Percentiles rank a stretch among this genome's conserved stretches.
Conservation (phyloP, 2,888 invertebrate species). For the Calameuta filiformis region DNA sequence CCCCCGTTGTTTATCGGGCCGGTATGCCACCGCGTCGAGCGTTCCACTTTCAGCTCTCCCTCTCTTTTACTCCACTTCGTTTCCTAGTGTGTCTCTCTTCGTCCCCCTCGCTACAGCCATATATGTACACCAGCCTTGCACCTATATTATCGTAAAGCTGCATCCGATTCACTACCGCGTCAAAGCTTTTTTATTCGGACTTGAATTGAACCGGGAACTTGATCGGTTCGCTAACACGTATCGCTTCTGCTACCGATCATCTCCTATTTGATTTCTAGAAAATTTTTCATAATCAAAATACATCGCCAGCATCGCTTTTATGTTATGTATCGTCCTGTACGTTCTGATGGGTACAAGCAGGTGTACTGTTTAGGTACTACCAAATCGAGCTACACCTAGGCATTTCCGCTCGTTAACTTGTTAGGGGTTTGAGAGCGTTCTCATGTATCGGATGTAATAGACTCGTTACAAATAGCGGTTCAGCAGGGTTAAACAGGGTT, state of each 20-base stretch:
- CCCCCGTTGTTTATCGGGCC: slow-evolving; percentile 50
- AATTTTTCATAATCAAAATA: background rate
- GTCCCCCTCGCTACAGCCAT: slow-evolving; percentile 1
- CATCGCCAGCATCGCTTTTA: background rate
- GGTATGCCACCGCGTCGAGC: slow-evolving; percentile 41
- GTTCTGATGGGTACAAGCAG: background rate
- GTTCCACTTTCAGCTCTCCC: slow-evolving; percentile 36
- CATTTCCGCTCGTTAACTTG: background rate
- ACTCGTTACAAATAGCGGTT: slow-evolving; percentile 48
- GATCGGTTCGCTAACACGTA: background rate
- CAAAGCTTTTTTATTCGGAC: slow-evolving; percentile 23
- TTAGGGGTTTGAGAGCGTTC: slow-evolving; percentile 12
- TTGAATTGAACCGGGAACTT: slow-evolving; percentile 3
- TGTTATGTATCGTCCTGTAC: background rate
- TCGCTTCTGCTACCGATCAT: slow-evolving; percentile 3
- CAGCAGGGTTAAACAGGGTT: slow-evolving; percentile 18
- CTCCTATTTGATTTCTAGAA: background rate
- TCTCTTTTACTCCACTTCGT: slow-evolving; percentile 21
- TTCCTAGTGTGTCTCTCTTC: slow-evolving; percentile 5
- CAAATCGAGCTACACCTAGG: background rate
- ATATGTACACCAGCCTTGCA: background rate
- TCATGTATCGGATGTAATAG: slow-evolving; percentile 41
- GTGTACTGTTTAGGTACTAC: background rate
- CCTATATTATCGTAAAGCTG: slow-evolving; percentile 36
- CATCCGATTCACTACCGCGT: slow-evolving; percentile 28